Conservation (phyloP, 2,797 vertebrate genomes). For the Sebastes vulpes region DNA sequence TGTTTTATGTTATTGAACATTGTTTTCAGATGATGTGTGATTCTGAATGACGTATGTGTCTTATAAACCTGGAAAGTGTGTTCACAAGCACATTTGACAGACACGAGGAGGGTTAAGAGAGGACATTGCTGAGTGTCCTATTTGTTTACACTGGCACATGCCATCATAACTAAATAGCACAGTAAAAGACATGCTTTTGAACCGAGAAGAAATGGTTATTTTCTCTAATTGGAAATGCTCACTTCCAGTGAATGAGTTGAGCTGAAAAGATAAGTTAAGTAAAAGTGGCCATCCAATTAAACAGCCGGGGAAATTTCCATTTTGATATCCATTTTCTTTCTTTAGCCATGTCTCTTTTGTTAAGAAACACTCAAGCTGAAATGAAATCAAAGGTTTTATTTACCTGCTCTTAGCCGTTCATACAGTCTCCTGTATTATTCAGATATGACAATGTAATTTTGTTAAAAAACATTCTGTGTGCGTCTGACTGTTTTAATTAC, state of each 20-base stretch:
- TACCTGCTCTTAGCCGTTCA: slow-evolving; percentile 81
- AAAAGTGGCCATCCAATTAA: slow-evolving; percentile 89
- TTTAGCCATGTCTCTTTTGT: slow-evolving; percentile 84
- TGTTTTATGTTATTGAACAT: slow-evolving; percentile 66
- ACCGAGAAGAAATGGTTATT: slow-evolving; percentile 71
- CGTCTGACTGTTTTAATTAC: slow-evolving; percentile 86
- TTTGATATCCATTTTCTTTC: slow-evolving; percentile 79
- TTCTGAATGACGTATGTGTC: slow-evolving; percentile 45
- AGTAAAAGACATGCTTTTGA: slow-evolving; percentile 69
- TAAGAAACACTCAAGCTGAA: slow-evolving; percentile 83
- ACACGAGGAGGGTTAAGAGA: slow-evolving; percentile 55
- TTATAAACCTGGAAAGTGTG: slow-evolving; percentile 42
- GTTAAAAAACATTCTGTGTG: slow-evolving; percentile 68
- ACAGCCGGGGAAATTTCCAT: slow-evolving; percentile 81
- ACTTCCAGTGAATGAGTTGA: slow-evolving; percentile 81
- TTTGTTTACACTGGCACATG: slow-evolving; percentile 71
- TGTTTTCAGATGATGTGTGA: slow-evolving; percentile 37
- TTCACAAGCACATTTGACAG: slow-evolving; percentile 35
- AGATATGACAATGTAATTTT: slow-evolving; percentile 85
- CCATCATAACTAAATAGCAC: slow-evolving; percentile 67
- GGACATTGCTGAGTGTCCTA: slow-evolving; percentile 27
- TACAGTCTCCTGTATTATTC: slow-evolving; percentile 76
- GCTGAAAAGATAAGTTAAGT: slow-evolving; percentile 84
- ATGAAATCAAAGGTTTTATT: slow-evolving; percentile 88
- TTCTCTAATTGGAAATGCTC: slow-evolving; percentile 84